Evolutionary conservation across 2,113 vertebrate species (phyloP), one percentile per base, ranked within the genome.

Genomic region (Alosa alosa): DNA sequence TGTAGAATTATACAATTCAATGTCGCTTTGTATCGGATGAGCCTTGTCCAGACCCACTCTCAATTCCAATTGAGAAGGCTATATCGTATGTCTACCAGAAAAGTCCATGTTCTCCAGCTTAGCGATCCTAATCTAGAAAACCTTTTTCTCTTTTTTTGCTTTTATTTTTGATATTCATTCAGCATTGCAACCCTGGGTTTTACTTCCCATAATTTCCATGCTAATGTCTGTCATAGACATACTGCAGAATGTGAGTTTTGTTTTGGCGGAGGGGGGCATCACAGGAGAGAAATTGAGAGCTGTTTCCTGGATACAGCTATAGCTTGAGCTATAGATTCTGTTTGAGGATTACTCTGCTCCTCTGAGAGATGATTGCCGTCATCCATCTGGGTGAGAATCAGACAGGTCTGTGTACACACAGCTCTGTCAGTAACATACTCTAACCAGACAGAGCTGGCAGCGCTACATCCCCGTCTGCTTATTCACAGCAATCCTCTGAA

Each of bases 391-490:
- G 47, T 82, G 47, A 44, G 25, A 86, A 83, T 84, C 6, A 45
- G 81, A 88, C 84, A 47, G 60, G 18, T 82, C 41, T 83, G 44
- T 84, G 25, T 17, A 10, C 68, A 39, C 11, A 50, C 81, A 82
- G 41, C 47, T 64, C 82, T 52, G 82, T 81, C 25, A 18, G 84
- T 47, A 0, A 82, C 46, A 78, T 86, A 83, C 82, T 68, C 84
- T 81, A 87, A 85, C 82, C n/a, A 85, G 86, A 55, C 84, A 87
- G 82, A 17, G 57, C 47, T 72, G 64, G 85, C 52, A 84, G 20
- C 55, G 47, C 57, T 81, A 9, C 57, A 31, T 55, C 41, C 25
- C 50, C 3, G 49, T 31, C 45, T 49, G 50, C 81, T 84, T 60
- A 88, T 82, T 41, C 47, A 57, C 81, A 83, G 50, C 78, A 50